Evolutionary conservation across 1,140 invertebrate genomes (phyloP).

Genomic region (Hyles vespertilio): DNA sequence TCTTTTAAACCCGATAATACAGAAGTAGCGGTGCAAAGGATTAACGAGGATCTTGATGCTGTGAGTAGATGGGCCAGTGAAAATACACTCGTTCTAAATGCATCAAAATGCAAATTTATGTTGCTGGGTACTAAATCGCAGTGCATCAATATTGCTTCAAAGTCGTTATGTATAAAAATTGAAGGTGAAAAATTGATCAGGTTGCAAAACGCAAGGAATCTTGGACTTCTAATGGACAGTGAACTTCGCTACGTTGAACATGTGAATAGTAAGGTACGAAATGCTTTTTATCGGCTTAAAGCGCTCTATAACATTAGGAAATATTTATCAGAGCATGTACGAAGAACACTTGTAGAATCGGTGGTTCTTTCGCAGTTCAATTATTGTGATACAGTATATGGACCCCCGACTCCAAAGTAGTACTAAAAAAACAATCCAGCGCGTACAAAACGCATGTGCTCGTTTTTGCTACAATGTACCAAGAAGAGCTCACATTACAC

Average conservation of each 20-base stretch:
- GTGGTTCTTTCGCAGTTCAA: too few relatives aligned
- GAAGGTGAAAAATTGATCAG: conserved; percentile 3
- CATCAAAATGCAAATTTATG: conserved; percentile 20
- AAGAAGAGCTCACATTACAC: too few relatives aligned
- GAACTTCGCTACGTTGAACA: conserved; percentile 16
- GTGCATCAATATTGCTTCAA: conserved; percentile 3
- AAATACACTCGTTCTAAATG: conserved; percentile 19
- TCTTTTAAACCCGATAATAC: conserved; percentile 13
- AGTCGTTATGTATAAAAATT: conserved; percentile 3
- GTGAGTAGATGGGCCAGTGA: conserved; percentile 7
- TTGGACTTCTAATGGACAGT: conserved; percentile 20
- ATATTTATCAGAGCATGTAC: conserved; percentile 7
- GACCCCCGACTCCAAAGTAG: too few relatives aligned
- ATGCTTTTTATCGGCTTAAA: conserved; percentile 23
- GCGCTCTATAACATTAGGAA: conserved; percentile 16
- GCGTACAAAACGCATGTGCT: too few relatives aligned
- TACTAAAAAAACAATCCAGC: too few relatives aligned
- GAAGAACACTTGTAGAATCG: conserved; percentile 1
- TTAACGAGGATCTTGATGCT: conserved; percentile 20
- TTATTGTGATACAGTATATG: too few relatives aligned
- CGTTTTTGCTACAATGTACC: too few relatives aligned
- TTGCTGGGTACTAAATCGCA: conserved; percentile 15
- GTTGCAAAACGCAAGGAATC: conserved; percentile 12
- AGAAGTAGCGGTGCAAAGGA: neutral
- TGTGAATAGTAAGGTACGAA: conserved; percentile 13